Evolutionary conservation across 2,797 vertebrate genomes (phyloP).

Genomic region (Anniella stebbinsi): DNA sequence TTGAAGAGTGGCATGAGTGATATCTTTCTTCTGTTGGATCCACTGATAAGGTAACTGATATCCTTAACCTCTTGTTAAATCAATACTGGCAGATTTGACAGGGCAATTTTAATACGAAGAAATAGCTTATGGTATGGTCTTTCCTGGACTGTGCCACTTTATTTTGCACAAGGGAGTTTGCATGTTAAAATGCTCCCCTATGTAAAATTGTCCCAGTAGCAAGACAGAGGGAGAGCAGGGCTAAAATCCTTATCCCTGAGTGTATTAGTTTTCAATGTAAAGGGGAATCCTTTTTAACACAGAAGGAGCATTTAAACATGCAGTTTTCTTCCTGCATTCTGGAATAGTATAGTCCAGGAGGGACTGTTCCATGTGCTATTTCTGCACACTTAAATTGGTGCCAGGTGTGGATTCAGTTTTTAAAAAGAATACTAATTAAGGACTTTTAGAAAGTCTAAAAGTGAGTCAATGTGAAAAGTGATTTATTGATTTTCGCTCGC

Average conservation of each 20-base stretch:
- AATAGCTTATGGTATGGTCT: neutral
- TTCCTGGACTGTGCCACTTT: neutral
- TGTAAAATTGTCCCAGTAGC: neutral
- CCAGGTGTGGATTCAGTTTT: neutral
- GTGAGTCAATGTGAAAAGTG: neutral
- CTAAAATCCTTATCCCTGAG: neutral
- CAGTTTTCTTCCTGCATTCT: neutral
- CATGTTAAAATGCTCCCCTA: neutral
- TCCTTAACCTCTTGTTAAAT: neutral
- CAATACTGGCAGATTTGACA: neutral
- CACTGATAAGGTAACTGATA: neutral
- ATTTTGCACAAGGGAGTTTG: neutral
- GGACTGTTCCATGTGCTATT: neutral
- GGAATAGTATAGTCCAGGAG: neutral
- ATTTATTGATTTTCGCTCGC: neutral
- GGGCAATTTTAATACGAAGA: neutral
- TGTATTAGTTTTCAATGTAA: neutral
- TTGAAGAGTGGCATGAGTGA: neutral
- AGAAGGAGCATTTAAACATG: neutral
- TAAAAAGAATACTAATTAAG: neutral
- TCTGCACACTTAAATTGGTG: neutral
- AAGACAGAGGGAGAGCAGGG: neutral
- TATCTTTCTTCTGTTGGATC: neutral
- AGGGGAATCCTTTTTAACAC: neutral
- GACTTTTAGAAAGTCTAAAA: neutral